Percentiles rank a stretch among this genome's conserved stretches.
These are phyloP conservation scores for Lemur catta DNA, from an alignment of 2,797 vertebrate genomes.

Conservation along the genomic window DNA sequence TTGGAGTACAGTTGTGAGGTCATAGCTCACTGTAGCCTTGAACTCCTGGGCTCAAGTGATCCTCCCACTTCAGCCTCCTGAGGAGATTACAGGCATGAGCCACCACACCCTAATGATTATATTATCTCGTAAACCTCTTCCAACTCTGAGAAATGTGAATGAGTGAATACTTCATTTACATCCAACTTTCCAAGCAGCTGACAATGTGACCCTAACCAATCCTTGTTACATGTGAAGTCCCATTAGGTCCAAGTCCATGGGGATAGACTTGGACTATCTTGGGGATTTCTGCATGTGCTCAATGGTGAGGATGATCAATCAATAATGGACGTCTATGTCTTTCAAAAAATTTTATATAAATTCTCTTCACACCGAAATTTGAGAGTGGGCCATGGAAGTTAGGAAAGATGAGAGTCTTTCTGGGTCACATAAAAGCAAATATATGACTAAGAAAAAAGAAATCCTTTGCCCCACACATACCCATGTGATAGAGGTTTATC, in stretches of 20 bases:
- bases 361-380: background rate
- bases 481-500: background rate
- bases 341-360: background rate
- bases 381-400: background rate
- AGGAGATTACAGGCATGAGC: background rate
- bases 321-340: background rate
- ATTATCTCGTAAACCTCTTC: background rate
- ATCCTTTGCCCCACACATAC: background rate
- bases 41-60: background rate
- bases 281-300: background rate
- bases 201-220: background rate
- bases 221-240: background rate
- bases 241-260: background rate
- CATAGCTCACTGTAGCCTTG: background rate
- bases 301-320: background rate
- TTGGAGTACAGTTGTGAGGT: background rate
- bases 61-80: background rate
- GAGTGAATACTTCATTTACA: background rate
- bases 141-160: background rate
- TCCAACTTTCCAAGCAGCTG: background rate
- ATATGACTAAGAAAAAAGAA: background rate
- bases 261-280: background rate
- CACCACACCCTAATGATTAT: background rate
- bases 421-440: conserved; percentile 1
- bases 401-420: background rate